Conservation (phyloP, 2,113 vertebrate species). For the Conger conger region DNA sequence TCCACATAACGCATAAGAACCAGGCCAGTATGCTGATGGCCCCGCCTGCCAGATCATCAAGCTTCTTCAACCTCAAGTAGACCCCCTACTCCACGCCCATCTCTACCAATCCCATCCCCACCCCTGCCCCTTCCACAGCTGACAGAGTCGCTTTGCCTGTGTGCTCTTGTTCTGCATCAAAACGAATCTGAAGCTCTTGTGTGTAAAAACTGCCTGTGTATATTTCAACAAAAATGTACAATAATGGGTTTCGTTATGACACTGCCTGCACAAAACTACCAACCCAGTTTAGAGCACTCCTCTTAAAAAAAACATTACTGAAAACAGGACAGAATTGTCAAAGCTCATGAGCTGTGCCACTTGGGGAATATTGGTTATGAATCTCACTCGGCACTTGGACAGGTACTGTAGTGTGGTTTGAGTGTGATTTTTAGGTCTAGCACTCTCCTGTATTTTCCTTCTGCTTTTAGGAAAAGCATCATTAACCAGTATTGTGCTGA, state of each 20-base stretch:
- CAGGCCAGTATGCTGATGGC: slow-evolving; percentile 86
- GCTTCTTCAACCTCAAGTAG: slow-evolving; percentile 80
- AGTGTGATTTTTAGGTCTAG: neutral
- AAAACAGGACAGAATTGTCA: neutral
- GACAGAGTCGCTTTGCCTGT: neutral
- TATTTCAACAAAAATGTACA: neutral
- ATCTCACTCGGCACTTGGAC: neutral
- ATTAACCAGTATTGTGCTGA: slow-evolving; percentile 5
- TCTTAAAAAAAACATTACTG: neutral
- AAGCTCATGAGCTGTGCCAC: neutral
- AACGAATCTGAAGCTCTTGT: slow-evolving; percentile 4
- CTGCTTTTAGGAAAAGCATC: slow-evolving; percentile 8
- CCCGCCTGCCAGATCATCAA: slow-evolving; percentile 69
- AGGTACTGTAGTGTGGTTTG: neutral
- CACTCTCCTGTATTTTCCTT: slow-evolving; percentile 9
- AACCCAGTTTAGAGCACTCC: neutral
- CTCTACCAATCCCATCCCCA: neutral
- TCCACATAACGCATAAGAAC: slow-evolving; percentile 87
- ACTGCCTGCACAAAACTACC: neutral
- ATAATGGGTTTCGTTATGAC: neutral
- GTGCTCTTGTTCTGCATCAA: neutral
- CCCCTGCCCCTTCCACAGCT: neutral
- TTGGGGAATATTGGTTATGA: neutral
- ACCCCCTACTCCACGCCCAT: neutral
- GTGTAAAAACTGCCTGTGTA: slow-evolving; percentile 20